Base-by-base conservation (phyloP, 2,797 vertebrate genomes). In the Myripristis murdjan region DNA sequence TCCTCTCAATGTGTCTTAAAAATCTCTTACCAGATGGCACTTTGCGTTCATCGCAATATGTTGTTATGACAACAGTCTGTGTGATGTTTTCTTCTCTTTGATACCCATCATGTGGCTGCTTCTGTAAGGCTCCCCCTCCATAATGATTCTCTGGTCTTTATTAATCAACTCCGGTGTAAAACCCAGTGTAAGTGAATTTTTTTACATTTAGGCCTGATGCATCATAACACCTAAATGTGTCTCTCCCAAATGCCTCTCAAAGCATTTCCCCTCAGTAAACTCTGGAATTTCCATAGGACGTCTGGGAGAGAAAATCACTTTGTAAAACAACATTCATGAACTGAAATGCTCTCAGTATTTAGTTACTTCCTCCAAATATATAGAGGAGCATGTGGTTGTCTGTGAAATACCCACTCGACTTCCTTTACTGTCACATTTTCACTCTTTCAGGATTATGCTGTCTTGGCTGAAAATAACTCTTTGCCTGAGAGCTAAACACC, bases 51-150 rank as follows among this genome's bases (percentile, higher is more conserved):
- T 78, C 79, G 91, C 91, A 93, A 93, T 93, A 94, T 94, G 93
- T 93, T 94, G 93, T 93, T 94, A 91, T 94, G 93, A 94, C 92
- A 93, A 93, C 92, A 93, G 91, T 89, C 90, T 93, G 92, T 91
- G 88, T 83, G 85, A 87, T 92, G 84, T 89, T 92, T 88, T 82
- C 87, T 76, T 83, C 72, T 84, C 86, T 91, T 89, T 90, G 88
- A 91, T 89, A 88, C 81, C 87, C 86, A 88, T 92, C 90, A 87
- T 84, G 85, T 53, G 64, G 70, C 73, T 73, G 66, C 72, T 64
- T 87, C 75, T 39, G 37, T 64, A 59, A 81, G 26, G 80, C 72
- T 58, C 70, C 48, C 57, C 48, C 69, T 79, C 69, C 54, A 55
- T 61, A 70, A 69, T 75, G 75, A 75, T 82, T 58, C 15, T 46